These are phyloP conservation scores for Bombus difficillimus DNA, from an alignment of 1,140 invertebrate genomes.

Conservation along the genomic window DNA sequence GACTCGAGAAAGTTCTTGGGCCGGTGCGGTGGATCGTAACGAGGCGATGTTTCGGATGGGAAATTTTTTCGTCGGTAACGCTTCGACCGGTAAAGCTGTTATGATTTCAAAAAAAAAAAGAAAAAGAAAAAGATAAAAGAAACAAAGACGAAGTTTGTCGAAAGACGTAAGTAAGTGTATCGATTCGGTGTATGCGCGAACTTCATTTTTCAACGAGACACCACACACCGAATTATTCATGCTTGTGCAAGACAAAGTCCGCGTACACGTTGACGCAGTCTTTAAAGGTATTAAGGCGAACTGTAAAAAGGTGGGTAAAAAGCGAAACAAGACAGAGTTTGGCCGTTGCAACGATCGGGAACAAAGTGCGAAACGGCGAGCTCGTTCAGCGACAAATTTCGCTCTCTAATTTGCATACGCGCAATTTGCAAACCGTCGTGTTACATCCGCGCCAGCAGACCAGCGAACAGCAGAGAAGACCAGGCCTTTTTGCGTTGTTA, in stretches of 20 bases:
- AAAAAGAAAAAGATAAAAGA: background rate
- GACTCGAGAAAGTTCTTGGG: background rate
- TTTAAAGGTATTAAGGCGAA: background rate
- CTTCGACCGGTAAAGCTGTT: background rate
- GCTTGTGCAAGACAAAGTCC: background rate
- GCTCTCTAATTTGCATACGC: slow-evolving; percentile 8
- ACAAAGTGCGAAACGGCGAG: slow-evolving; percentile 31
- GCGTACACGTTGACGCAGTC: background rate
- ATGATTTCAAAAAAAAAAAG: too few relatives aligned
- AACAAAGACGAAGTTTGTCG: too few relatives aligned
- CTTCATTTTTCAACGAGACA: background rate
- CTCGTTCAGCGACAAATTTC: slow-evolving; percentile 31
- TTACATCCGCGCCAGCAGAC: background rate
- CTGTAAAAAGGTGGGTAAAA: background rate
- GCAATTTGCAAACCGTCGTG: slow-evolving; percentile 14
- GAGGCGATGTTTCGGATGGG: too few relatives aligned
- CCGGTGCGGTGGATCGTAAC: background rate
- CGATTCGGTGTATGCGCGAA: background rate
- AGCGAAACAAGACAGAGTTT: background rate
- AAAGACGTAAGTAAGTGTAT: too few relatives aligned
- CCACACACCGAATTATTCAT: background rate
- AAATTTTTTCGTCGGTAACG: background rate
- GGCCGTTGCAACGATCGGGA: background rate
- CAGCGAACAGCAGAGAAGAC: background rate
- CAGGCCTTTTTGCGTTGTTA: slow-evolving; percentile 42